phyloP scores from a whole-genome alignment of 2,113 vertebrate genomes.

The Bettongia penicillata region DNA sequence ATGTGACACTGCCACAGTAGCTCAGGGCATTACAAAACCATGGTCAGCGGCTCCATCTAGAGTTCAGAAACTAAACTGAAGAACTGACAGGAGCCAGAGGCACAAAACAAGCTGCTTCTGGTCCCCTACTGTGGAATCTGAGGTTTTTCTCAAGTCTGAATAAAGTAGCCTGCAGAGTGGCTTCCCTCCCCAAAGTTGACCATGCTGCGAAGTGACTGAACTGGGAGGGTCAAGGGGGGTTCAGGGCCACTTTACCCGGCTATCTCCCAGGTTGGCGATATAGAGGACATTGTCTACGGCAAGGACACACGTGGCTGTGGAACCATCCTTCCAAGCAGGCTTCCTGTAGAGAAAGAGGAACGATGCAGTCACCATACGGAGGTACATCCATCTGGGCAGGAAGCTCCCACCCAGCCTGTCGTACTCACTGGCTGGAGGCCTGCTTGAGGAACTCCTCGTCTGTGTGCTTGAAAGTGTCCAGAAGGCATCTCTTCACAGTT shows the following conservation, averaged over 20 bases:
- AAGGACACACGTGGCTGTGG: slow-evolving; percentile 95
- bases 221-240: background rate
- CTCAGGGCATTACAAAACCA: too few species aligned
- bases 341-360: slow-evolving; percentile 86
- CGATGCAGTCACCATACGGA: too few species aligned
- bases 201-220: too few species aligned
- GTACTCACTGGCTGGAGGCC: slow-evolving; percentile 96
- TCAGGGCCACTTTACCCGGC: slow-evolving; percentile 87
- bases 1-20: too few species aligned
- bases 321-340: slow-evolving; percentile 97
- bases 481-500: slow-evolving; percentile 92
- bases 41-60: background rate
- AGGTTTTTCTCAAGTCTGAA: background rate
- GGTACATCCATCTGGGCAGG: too few species aligned
- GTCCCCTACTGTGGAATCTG: too few species aligned
- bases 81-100: background rate
- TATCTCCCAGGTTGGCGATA: slow-evolving; percentile 97
- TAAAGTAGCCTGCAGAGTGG: too few species aligned
- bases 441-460: slow-evolving; percentile 98
- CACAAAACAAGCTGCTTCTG: background rate
- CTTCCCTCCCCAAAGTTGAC: too few species aligned
- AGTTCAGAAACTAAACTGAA: background rate
- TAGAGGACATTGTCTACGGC: slow-evolving; percentile 92
- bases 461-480: slow-evolving; percentile 95
- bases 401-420: background rate